Conservation (phyloP, 2,888 invertebrate species). For the Muschampia plurimacula region DNA sequence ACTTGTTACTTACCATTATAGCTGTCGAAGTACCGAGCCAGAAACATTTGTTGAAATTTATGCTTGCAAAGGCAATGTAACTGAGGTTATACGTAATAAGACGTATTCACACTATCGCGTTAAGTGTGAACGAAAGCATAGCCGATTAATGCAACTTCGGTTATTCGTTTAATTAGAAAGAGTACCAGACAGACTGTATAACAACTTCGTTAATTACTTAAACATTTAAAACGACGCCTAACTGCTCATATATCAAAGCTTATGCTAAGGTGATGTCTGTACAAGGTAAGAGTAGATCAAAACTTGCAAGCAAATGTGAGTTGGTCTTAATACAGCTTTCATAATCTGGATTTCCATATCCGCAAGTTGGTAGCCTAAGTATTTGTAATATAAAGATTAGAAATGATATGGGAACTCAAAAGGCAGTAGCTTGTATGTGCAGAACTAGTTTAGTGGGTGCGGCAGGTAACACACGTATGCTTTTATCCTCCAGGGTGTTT, state of each 20-base stretch:
- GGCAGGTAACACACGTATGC: slow-evolving; percentile 15
- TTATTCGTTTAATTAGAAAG: slow-evolving; percentile 14
- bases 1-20: slow-evolving; percentile 55
- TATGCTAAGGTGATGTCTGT: slow-evolving; percentile 6
- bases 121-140: slow-evolving; percentile 15
- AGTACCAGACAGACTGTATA: neutral
- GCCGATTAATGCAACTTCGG: neutral
- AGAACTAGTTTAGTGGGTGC: slow-evolving; percentile 30
- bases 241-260: slow-evolving; percentile 4
- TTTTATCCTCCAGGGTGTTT: slow-evolving; percentile 38
- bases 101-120: slow-evolving; percentile 6
- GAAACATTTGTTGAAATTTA: slow-evolving; percentile 63
- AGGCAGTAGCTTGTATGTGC: slow-evolving; percentile 17
- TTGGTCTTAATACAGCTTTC: slow-evolving; percentile 34
- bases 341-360: slow-evolving; percentile 38
- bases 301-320: slow-evolving; percentile 46
- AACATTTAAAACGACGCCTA: neutral
- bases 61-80: slow-evolving; percentile 56
- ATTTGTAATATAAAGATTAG: slow-evolving; percentile 34
- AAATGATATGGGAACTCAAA: slow-evolving; percentile 38
- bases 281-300: slow-evolving; percentile 13
- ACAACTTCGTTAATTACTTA: slow-evolving; percentile 8
- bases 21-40: slow-evolving; percentile 53
- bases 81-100: slow-evolving; percentile 31
- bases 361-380: slow-evolving; percentile 34